Evolutionary conservation across 2,888 invertebrate species (phyloP), one percentile per base, ranked within the genome.

Genomic region (Sarcophaga carnaria): DNA sequence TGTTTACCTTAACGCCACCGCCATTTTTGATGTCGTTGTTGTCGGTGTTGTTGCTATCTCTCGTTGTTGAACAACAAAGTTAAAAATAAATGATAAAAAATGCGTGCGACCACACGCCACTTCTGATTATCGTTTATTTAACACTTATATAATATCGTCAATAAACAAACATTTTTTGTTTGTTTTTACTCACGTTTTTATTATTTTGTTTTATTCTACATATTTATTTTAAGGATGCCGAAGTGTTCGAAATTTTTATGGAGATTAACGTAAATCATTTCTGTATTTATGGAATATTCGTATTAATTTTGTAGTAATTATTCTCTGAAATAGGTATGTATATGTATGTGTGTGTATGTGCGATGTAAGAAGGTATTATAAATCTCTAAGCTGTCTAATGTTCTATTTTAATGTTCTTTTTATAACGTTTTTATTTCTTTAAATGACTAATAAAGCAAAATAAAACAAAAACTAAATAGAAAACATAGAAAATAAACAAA

Each of bases 71-170:
- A 37, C 37, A 37, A 37, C 37, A 49, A 49, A 49, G 49, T 25
- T 62, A 78, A 47, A 47, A 63, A 78, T 60, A 45, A 45, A 60
- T 69, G 47, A 78, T 69, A 78, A 78, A 78, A 78, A 62, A 11
- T 54, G 76, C 64, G 76, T 76, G 71, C 64, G 63, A 63, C 64
- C 59, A 54, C 54, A 5, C 54, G 54, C 14, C 10, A 71, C 20
- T 25, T 77, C 71, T 71, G 71, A 72, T 72, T 66, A 66, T 47
- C 27, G 71, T 27, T 66, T 83, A 83, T 78, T 78, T 83, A 83
- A 83, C 83, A 72, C 47, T 77, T 75, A 72, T 72, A 77, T 66
- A 54, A 54, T 14, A 54, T 37, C 10, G 37, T 37, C 37, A 54
- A 54, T 17, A 54, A 54, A 54, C 1, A 54, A 14, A 54, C 2